A percentile compares a stretch with the other conserved stretches of the same genome.
These are phyloP conservation scores for Rhyacophila brunnea DNA, from an alignment of 1,140 invertebrate species.

Conservation along the genomic window DNA sequence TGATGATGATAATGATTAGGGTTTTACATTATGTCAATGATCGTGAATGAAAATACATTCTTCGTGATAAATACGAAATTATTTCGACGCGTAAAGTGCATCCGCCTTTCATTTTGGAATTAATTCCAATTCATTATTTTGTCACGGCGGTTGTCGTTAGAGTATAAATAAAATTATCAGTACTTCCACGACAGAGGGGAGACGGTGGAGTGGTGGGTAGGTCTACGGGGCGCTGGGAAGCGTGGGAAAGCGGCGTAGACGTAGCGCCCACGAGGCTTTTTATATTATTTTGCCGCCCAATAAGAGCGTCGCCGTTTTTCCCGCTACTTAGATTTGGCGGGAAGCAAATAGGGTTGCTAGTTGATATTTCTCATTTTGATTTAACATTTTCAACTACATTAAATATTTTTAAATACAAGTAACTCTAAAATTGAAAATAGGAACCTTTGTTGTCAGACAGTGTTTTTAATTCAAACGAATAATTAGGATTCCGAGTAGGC, in stretches of 20 bases:
- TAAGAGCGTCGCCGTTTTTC: neutral
- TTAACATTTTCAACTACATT: too few relatives aligned
- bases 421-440: too few relatives aligned
- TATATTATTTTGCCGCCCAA: constrained; percentile 8
- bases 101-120: neutral
- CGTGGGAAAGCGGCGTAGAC: constrained; percentile 24
- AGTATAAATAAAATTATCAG: neutral
- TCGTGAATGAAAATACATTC: too few relatives aligned
- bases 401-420: too few relatives aligned
- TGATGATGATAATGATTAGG: too few relatives aligned
- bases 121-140: neutral
- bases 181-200: neutral
- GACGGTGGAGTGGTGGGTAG: neutral
- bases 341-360: too few relatives aligned
- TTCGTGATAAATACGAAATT: too few relatives aligned
- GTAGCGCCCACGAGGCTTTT: constrained; percentile 28
- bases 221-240: neutral
- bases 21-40: too few relatives aligned
- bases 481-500: too few relatives aligned
- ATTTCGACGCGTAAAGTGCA: neutral
- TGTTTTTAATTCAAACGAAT: too few relatives aligned
- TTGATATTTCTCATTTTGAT: too few relatives aligned
- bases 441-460: too few relatives aligned
- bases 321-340: neutral
- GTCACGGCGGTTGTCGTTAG: neutral